phyloP scores from a whole-genome alignment of 2,888 invertebrate genomes.

The Coenonympha glycerion region DNA sequence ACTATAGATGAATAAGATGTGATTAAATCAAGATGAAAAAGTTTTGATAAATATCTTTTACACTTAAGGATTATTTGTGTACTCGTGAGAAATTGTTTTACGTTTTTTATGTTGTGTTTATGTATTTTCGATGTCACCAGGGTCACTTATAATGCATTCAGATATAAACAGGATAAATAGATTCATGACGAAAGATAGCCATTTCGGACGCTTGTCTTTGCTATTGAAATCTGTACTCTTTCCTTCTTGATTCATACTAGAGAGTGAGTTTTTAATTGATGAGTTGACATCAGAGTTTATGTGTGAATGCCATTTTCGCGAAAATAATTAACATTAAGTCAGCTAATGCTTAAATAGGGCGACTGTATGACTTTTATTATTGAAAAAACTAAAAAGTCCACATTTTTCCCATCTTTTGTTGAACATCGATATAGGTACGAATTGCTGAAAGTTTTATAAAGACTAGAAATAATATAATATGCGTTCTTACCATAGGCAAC shows the following conservation, averaged over 20 bases:
- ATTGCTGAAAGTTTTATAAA: neutral
- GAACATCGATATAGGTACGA: neutral
- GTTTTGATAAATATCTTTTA: neutral
- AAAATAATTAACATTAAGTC: constrained; percentile 7
- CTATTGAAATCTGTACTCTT: too few species aligned
- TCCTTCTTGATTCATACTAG: too few species aligned
- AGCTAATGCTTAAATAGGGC: constrained; percentile 4
- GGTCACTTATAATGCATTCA: neutral
- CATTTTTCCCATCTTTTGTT: neutral
- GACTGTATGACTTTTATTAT: constrained; percentile 1
- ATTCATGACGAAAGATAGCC: too few species aligned
- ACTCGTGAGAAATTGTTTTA: too few species aligned
- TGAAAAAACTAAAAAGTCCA: neutral
- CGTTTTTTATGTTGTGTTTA: too few species aligned
- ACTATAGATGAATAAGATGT: neutral
- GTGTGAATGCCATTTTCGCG: neutral
- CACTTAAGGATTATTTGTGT: too few species aligned
- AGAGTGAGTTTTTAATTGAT: too few species aligned
- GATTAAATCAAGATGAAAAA: neutral
- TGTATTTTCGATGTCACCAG: too few species aligned
- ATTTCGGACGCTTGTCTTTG: too few species aligned
- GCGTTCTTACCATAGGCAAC: constrained; percentile 56
- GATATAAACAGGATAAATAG: too few species aligned
- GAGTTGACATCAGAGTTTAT: too few species aligned
- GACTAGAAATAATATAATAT: neutral